Percentiles rank a stretch among this genome's conserved stretches.
Conservation (phyloP, 2,888 invertebrate genomes). For the Trissoscelio sp. region DNA sequence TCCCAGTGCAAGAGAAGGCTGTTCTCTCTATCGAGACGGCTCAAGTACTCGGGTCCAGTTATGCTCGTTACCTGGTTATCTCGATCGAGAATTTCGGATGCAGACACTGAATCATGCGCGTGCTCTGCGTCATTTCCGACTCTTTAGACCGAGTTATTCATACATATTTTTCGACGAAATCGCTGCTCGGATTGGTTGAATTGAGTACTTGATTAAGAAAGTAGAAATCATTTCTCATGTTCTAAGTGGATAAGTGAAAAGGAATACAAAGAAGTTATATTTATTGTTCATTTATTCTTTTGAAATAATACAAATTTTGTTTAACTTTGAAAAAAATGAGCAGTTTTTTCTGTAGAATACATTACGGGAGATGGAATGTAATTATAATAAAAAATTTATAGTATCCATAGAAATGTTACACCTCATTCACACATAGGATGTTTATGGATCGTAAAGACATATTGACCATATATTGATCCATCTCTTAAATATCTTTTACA, state of each 20-base stretch:
- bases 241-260: background rate
- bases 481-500: background rate
- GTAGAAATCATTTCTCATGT: slow-evolving; percentile 1
- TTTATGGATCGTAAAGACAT: slow-evolving; percentile 28
- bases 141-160: slow-evolving; percentile 30
- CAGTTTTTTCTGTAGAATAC: background rate
- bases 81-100: slow-evolving; percentile 43
- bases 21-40: slow-evolving; percentile 35
- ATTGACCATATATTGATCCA: slow-evolving; percentile 21
- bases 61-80: slow-evolving; percentile 58
- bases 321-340: background rate
- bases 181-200: background rate
- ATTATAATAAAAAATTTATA: slow-evolving; percentile 14
- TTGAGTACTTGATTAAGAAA: background rate
- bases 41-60: slow-evolving; percentile 59
- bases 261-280: background rate
- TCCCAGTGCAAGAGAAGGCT: slow-evolving; percentile 36
- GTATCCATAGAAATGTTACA: background rate
- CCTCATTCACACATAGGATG: background rate
- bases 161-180: slow-evolving; percentile 35
- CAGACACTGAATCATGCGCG: slow-evolving; percentile 55
- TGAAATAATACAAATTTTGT: background rate
- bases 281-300: background rate
- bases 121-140: slow-evolving; percentile 58
- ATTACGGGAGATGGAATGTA: background rate